Evolutionary conservation across 1,140 invertebrate genomes (phyloP).

Genomic region (Pachyrhynchus sulphureomaculatus): DNA sequence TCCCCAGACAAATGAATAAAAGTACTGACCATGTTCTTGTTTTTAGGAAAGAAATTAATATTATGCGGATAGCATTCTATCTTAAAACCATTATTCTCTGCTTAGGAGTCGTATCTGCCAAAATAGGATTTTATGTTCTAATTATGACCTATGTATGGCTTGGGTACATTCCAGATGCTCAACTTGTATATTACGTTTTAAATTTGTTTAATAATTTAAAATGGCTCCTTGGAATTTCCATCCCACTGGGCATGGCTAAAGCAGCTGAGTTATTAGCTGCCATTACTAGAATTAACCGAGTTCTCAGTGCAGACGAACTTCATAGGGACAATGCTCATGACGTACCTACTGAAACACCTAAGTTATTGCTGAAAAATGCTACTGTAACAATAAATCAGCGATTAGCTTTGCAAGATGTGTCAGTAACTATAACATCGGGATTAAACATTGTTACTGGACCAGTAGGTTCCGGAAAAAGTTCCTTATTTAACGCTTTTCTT

Average conservation of each 20-base stretch:
- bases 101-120: constrained; percentile 60
- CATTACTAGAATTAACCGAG: constrained; percentile 33
- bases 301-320: constrained; percentile 35
- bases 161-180: constrained; percentile 67
- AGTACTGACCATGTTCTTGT: no score
- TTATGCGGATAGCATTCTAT: constrained; percentile 30
- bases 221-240: constrained; percentile 70
- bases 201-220: constrained; percentile 73
- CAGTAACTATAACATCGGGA: constrained; percentile 62
- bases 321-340: constrained; percentile 20
- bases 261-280: constrained; percentile 53
- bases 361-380: constrained; percentile 33
- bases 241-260: constrained; percentile 67
- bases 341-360: constrained; percentile 11
- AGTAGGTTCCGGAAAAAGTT: constrained; percentile 83
- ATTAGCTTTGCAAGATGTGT: constrained; percentile 55
- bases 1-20: no score
- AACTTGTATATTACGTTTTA: constrained; percentile 74
- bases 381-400: constrained; percentile 39
- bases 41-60: constrained; percentile 39
- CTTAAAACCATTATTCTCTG: constrained; percentile 29
- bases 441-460: constrained; percentile 73
- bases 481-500: constrained; percentile 69
- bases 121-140: constrained; percentile 51
- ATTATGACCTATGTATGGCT: constrained; percentile 73